phyloP scores from a whole-genome alignment of 2,113 vertebrate species.

The Lamprologus sp. region DNA sequence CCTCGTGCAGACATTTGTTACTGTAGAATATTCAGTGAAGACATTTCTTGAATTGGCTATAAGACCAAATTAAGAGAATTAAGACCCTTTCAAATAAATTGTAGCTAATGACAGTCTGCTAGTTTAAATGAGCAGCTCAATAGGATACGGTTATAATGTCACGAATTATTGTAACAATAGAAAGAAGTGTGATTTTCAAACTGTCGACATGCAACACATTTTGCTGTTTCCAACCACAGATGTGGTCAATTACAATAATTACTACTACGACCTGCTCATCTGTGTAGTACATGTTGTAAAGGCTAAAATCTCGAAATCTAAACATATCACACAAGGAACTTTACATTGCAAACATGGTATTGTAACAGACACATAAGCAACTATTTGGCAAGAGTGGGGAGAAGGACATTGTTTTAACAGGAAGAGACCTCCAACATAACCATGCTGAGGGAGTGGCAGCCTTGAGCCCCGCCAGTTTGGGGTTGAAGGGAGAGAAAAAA shows the following conservation, averaged over 20 bases:
- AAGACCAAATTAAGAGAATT: not conserved
- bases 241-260: not conserved
- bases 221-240: not conserved
- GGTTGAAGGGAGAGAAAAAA: not conserved
- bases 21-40: not conserved
- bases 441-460: accelerated
- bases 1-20: not conserved
- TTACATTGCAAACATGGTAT: not conserved
- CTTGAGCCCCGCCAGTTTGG: not conserved
- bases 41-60: not conserved
- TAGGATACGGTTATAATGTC: not conserved
- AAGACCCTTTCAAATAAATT: not conserved
- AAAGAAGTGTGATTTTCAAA: not conserved
- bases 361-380: not conserved
- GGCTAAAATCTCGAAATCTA: accelerated
- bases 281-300: not conserved
- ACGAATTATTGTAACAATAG: not conserved
- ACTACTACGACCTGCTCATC: accelerated
- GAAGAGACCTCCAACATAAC: not conserved
- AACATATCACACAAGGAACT: not conserved
- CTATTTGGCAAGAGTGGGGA: accelerated
- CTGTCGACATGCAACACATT: not conserved
- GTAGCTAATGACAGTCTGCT: not conserved
- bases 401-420: not conserved
- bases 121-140: not conserved